phyloP scores from a whole-genome alignment of 2,113 vertebrate species.

The Patagioenas fasciata region DNA sequence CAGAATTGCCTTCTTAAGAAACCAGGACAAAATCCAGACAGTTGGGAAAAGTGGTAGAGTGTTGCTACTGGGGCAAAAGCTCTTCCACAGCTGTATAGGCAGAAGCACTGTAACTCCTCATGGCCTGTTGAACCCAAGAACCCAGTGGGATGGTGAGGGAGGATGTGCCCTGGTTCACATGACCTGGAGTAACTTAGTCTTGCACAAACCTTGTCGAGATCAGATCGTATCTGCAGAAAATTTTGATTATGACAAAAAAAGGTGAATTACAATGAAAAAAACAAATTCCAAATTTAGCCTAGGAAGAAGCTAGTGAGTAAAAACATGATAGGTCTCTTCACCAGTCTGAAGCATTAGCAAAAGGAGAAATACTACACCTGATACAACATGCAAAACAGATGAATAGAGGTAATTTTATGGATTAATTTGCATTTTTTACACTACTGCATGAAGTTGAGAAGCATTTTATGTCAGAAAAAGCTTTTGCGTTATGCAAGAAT shows the following conservation, averaged over 20 bases:
- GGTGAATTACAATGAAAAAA: background rate
- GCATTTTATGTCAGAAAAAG: background rate
- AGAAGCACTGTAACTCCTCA: background rate
- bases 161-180: background rate
- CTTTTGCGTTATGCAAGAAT: background rate
- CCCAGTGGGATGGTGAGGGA: background rate
- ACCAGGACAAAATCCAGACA: background rate
- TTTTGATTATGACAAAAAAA: background rate
- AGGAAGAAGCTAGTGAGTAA: background rate
- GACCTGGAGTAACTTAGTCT: background rate
- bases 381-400: background rate
- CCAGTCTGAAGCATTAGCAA: background rate
- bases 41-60: background rate
- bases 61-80: background rate
- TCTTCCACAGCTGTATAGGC: background rate
- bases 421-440: background rate
- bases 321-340: background rate
- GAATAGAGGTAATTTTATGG: background rate
- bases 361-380: background rate
- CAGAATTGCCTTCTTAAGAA: background rate
- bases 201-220: background rate
- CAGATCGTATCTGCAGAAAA: fast-evolving
- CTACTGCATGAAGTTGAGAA: background rate
- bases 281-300: background rate
- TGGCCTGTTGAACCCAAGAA: background rate